Percentiles rank a stretch among this genome's conserved stretches.
Evolutionary conservation across 2,113 vertebrate species (phyloP).

Genomic region (Lota lota): DNA sequence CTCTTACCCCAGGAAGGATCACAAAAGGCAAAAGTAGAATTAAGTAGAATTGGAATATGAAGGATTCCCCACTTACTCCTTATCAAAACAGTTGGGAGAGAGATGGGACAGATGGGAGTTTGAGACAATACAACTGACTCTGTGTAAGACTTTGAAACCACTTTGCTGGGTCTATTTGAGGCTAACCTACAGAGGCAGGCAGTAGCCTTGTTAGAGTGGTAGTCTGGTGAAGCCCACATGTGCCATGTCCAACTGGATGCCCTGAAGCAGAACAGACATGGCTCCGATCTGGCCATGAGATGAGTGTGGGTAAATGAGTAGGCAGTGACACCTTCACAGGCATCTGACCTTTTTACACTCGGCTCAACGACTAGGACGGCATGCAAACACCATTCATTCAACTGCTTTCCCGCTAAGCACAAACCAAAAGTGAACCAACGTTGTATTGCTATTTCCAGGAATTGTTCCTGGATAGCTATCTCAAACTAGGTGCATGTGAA

Average conservation of each 20-base stretch:
- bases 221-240: conserved; percentile 11
- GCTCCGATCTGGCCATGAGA: neutral
- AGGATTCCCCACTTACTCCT: no score
- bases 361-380: conserved; percentile 11
- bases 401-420: no score
- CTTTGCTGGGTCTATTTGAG: conserved; percentile 17
- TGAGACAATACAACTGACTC: no score
- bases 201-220: neutral
- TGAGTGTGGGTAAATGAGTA: conserved; percentile 9
- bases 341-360: conserved; percentile 18
- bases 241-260: conserved; percentile 10
- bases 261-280: conserved; percentile 17
- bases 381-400: neutral
- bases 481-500: no score
- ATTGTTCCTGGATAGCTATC: no score
- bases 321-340: conserved; percentile 3
- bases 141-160: neutral
- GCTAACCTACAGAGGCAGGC: conserved; percentile 1
- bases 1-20: no score
- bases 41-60: no score
- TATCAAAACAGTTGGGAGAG: no score
- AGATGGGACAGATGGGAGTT: no score
- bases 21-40: no score
- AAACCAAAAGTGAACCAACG: neutral
- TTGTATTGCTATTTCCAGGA: no score